Percentiles rank a stretch among this genome's conserved stretches.
Conservation (phyloP, 53 echinoderm and acorn worm genomes). For the Holothuria leucospilota region DNA sequence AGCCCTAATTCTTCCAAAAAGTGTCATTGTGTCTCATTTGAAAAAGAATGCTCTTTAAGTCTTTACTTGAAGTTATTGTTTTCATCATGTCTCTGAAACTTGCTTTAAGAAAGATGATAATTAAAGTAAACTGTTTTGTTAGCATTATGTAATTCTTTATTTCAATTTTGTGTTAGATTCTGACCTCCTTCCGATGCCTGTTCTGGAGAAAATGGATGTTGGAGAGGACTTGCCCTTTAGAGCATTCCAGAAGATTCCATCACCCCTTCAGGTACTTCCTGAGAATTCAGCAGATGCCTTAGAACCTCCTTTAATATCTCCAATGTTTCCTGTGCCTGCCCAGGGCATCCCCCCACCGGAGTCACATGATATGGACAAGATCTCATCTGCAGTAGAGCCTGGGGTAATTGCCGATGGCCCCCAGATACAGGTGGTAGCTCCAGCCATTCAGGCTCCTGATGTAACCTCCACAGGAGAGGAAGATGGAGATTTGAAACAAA, state of each 20-base stretch:
- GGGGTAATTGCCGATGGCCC: neutral
- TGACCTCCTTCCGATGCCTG: conserved; percentile 59
- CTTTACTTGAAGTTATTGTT: no score
- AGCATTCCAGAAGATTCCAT: neutral
- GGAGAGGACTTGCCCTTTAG: neutral
- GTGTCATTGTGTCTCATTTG: no score
- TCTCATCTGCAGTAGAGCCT: neutral
- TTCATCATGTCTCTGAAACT: no score
- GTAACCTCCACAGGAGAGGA: conserved; percentile 62
- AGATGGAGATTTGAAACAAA: no score
- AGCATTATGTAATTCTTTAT: neutral
- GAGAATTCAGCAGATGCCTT: conserved; percentile 26
- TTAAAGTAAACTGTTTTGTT: no score
- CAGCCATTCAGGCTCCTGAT: conserved; percentile 69
- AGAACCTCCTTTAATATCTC: conserved; percentile 70
- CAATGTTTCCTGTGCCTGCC: conserved; percentile 46
- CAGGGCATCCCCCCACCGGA: neutral
- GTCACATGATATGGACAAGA: neutral
- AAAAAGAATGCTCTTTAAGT: no score
- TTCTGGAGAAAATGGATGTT: conserved; percentile 67
- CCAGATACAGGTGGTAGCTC: neutral
- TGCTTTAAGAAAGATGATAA: no score
- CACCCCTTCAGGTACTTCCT: conserved; percentile 7
- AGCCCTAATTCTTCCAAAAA: no score
- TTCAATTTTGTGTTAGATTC: conserved; percentile 6